phyloP scores from a whole-genome alignment of 2,888 invertebrate species.

The Mimumesa dahlbomi region DNA sequence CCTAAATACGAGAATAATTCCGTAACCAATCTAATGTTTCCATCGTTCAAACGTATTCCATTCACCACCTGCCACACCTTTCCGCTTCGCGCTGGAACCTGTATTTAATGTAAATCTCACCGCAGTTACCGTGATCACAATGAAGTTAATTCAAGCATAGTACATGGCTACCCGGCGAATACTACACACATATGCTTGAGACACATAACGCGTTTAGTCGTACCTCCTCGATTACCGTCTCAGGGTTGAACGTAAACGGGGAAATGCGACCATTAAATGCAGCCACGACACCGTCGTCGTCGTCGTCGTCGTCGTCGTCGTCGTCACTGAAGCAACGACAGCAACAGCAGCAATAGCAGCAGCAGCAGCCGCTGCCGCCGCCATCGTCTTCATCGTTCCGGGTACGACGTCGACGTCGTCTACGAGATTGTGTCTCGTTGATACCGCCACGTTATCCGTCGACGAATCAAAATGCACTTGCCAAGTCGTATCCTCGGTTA shows the following conservation, averaged over 20 bases:
- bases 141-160: conserved; percentile 51
- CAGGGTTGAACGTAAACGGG: conserved; percentile 27
- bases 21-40: no score
- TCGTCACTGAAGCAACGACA: conserved; percentile 16
- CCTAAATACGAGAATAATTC: no score
- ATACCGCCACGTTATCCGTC: conserved; percentile 54
- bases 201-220: conserved; percentile 14
- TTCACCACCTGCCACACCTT: no score
- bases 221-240: conserved; percentile 35
- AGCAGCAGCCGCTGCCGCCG: no score
- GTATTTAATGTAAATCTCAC: no score
- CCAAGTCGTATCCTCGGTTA: conserved; percentile 63
- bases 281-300: conserved; percentile 41
- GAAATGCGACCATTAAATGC: conserved; percentile 49
- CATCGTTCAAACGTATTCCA: no score
- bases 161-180: conserved; percentile 18
- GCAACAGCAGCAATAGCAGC: not conserved
- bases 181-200: conserved; percentile 9
- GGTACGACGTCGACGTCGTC: conserved; percentile 27
- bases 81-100: no score
- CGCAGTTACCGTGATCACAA: conserved; percentile 39
- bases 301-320: conserved; percentile 17
- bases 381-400: conserved; percentile 22
- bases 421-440: conserved; percentile 37
- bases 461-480: conserved; percentile 67